Base-by-base conservation (phyloP, 2,113 vertebrate genomes). In the Cyanoramphus novaezelandiae region DNA sequence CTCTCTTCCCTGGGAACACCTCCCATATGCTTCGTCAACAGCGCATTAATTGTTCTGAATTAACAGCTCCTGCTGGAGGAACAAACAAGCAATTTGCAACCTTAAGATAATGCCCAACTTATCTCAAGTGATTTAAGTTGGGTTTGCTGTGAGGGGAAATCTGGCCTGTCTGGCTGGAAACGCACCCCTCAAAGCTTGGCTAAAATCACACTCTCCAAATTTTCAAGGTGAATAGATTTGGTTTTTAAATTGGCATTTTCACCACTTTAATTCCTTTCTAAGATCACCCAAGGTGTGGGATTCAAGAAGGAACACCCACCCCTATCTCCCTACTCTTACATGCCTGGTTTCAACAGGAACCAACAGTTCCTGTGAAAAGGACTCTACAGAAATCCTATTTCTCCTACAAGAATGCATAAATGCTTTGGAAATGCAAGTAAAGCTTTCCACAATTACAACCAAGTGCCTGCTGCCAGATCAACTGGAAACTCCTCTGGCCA, bases 41-140 rank as follows among this genome's bases (percentile, higher is more conserved):
- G 94, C 55, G 13, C 8, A 62, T 82, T 98, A 98, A 98, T 97
- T 97, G 97, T 97, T 97, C 96, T 97, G 96, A 98, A 97, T 95
- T 97, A 98, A 97, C 95, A 94, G 92, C 97, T 98, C 97, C 97
- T 98, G 97, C 98, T 98, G 97, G 97, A 97, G 97, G 87, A 98
- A 94, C 97, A 98, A 98, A 97, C 97, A 96, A 95, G 95, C 97
- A 93, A 55, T 97, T 97, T 97, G 95, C 93, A 98, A 74, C 97
- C 90, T 95, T 93, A 97, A 97, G 97, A 97, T 94, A 98, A 98
- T 43, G 55, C 94, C 92, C 97, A 97, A 94, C 82, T 97, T 97
- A 97, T 97, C 92, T 88, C 94, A 91, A 97, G 95, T 86, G 95
- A 97, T 95, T 97, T 97, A 96, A 96, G 63, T 82, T 71, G 70